Conservation (phyloP, 2,113 vertebrate species). For the Bos javanicus region DNA sequence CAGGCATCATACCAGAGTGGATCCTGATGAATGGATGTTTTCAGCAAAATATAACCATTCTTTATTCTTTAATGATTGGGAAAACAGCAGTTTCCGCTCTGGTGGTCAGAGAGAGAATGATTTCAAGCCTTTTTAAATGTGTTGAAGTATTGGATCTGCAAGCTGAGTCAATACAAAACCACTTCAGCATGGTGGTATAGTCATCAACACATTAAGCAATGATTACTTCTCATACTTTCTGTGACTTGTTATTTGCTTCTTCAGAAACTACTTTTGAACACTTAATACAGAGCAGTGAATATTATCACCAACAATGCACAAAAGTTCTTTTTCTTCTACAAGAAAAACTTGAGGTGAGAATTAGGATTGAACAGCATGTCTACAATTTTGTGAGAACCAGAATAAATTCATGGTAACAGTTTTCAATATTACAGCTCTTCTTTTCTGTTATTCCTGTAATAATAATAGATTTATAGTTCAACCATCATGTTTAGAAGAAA, state of each 20-base stretch:
- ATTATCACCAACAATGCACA: neutral
- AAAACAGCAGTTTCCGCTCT: constrained; percentile 44
- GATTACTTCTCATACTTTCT: constrained; percentile 38
- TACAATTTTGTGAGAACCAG: neutral
- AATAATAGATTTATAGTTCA: neutral
- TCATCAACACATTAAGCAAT: constrained; percentile 59
- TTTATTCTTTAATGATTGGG: constrained; percentile 10
- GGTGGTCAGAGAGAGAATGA: constrained; percentile 9
- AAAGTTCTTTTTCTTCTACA: neutral
- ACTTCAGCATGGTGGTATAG: constrained; percentile 46
- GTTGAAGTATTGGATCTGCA: constrained; percentile 47
- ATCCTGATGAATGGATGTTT: constrained; percentile 48
- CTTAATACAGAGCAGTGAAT: neutral
- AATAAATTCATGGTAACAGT: neutral
- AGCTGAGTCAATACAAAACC: constrained; percentile 67
- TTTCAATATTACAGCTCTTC: neutral
- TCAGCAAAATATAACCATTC: constrained; percentile 55
- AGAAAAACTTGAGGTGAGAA: neutral
- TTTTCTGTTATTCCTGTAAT: neutral
- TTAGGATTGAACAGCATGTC: neutral
- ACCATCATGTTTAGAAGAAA: neutral
- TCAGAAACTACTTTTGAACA: constrained; percentile 37
- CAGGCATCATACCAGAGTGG: neutral
- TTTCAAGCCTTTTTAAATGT: constrained; percentile 60
- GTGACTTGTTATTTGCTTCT: constrained; percentile 29